A percentile compares a stretch with the other conserved stretches of the same genome.
Evolutionary conservation across 2,113 vertebrate genomes (phyloP).

Genomic region (Leucopsar rothschildi): DNA sequence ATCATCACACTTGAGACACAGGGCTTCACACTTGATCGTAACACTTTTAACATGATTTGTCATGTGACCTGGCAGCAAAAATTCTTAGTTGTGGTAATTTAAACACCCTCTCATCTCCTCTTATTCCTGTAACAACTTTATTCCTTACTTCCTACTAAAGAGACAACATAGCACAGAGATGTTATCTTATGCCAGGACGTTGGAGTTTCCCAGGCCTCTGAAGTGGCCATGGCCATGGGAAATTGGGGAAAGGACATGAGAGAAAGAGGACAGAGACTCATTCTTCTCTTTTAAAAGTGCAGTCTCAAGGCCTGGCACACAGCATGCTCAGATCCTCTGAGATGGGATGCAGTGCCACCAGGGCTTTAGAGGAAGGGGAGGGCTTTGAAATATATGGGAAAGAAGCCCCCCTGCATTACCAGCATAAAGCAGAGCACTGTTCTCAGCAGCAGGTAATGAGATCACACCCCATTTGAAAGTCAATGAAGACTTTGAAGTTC

Average conservation of each 20-base stretch:
- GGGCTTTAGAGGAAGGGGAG: not conserved
- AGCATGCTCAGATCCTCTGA: not conserved
- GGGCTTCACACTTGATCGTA: not conserved
- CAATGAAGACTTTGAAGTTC: slow-evolving; percentile 25
- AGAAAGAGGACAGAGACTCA: not conserved
- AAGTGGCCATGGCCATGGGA: not conserved
- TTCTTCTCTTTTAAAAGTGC: not conserved
- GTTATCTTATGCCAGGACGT: not conserved
- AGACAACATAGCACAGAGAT: not conserved
- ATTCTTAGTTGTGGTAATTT: not conserved
- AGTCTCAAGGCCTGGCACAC: not conserved
- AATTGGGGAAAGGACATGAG: not conserved
- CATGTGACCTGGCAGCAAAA: not conserved
- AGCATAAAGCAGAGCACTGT: not conserved
- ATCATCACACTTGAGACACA: not conserved
- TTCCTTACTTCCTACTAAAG: not conserved
- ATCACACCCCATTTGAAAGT: not conserved
- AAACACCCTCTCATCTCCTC: not conserved
- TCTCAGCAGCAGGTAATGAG: slow-evolving; percentile 4
- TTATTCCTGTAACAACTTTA: not conserved
- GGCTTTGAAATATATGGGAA: not conserved
- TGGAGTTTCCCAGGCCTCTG: not conserved
- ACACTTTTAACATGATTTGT: not conserved
- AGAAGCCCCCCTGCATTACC: not conserved
- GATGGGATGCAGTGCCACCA: not conserved